phyloP scores from a whole-genome alignment of 2,797 vertebrate genomes.

The Tenualosa thibaudeaui region DNA sequence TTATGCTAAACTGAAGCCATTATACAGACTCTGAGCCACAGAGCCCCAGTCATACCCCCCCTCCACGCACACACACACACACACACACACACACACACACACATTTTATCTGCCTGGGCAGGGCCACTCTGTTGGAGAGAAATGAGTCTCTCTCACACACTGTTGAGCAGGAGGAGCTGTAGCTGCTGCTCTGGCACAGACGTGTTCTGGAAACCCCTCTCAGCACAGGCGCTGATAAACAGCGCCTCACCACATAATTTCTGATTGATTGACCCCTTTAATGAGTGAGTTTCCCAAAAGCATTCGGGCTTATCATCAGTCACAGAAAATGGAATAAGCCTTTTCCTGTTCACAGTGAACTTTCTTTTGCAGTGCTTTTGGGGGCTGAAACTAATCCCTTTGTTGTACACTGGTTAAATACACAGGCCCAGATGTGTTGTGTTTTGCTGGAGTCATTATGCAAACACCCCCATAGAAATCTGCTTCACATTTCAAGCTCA shows the following conservation, averaged over 20 bases:
- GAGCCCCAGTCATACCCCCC: neutral
- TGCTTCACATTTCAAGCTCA: neutral
- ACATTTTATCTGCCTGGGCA: neutral
- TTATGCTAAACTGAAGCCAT: conserved; percentile 9
- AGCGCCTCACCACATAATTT: neutral
- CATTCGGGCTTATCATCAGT: neutral
- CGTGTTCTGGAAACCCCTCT: neutral
- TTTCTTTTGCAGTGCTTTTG: neutral
- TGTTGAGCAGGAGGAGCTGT: neutral
- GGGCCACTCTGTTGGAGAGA: conserved; percentile 5
- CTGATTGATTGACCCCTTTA: neutral
- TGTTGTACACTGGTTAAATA: neutral
- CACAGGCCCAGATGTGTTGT: conserved; percentile 3
- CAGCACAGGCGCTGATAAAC: neutral
- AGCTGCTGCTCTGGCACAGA: neutral
- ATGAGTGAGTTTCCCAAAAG: neutral
- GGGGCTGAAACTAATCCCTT: neutral
- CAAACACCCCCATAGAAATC: neutral
- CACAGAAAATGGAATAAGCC: neutral
- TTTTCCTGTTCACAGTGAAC: neutral
- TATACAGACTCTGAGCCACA: neutral
- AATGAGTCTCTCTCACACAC: neutral
- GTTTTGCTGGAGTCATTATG: neutral
- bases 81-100: too few species aligned
- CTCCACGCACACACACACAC: neutral